Base-by-base conservation (phyloP, 1,140 invertebrate genomes). In the Drosophila sturtevanti region DNA sequence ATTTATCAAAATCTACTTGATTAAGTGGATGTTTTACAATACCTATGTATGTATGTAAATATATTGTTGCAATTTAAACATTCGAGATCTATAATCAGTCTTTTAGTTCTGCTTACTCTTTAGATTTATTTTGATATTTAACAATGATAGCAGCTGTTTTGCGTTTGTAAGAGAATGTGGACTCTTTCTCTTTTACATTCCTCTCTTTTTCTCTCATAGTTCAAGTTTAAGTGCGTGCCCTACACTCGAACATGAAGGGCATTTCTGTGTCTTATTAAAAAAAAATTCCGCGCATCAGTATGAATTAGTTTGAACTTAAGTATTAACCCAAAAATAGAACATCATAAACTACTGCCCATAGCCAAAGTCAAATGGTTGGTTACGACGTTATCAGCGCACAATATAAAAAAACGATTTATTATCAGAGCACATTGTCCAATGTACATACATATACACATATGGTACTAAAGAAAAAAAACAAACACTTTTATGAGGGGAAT, bases 371-470 rank as follows among this genome's bases (percentile, higher is more conserved):
- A 16, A 22, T 44, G 54, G 51, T 63, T 59, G 41, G 41, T 48
- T 48, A 48, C 41, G 41, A 54, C 55, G 67, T 77, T 89, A 89
- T 84, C 76, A 79, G 68, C 73, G 66, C 22, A 70, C 68, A 76
- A 69, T 82, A 82, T 67, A 80, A 89, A 69, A 69, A 79, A 82
- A 72, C 63, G 60, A 81, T 89, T 87, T 87, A 82, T 87, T 87
- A 87, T 87, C 84, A 87, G 68, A 82, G 71, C 79, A 87, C 82
- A 81, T 75, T 66, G 54, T 81, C 71, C 70, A 56, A 76, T 44
- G 41, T 44, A 44, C 14, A 66, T 82, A 82, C 70, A 71, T 71
- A 63, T 61, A 54, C 18, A 48, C 77, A 34, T 72, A 68, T 80
- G 41, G 77, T 73, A 67, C 60, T 66, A 79, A 77, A 75, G 73